Percentiles rank a stretch among this genome's conserved stretches.
phyloP scores from a whole-genome alignment of 2,797 vertebrate genomes.

The Lycodopsis pacificus region DNA sequence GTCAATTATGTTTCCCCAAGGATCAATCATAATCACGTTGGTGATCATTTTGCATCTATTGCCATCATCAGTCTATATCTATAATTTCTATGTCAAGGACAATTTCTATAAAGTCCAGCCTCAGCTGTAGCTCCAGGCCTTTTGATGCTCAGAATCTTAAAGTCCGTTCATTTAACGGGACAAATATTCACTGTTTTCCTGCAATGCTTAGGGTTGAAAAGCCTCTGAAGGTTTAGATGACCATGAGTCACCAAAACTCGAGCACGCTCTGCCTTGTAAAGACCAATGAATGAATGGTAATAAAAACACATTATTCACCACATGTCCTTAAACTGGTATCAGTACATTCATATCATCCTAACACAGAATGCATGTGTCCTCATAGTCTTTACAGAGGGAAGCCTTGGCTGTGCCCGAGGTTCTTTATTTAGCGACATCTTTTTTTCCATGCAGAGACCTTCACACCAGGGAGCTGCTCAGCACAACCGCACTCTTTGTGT shows the following conservation, averaged over 20 bases:
- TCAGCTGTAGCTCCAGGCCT: not conserved
- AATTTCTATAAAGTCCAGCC: not conserved
- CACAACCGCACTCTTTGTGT: not conserved
- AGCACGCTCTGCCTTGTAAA: too few relatives aligned
- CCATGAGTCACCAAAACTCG: not conserved
- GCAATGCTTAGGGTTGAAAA: not conserved
- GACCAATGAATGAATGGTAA: not conserved
- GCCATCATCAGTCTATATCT: not conserved
- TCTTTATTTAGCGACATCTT: constrained; percentile 24
- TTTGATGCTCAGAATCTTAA: not conserved
- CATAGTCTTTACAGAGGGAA: not conserved
- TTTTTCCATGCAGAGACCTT: constrained; percentile 30
- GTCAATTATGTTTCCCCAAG: not conserved
- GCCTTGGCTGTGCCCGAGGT: not conserved
- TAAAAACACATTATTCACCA: not conserved
- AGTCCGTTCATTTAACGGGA: not conserved
- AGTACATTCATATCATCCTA: not conserved
- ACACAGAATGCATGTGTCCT: not conserved
- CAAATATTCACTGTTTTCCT: not conserved
- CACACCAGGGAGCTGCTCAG: constrained; percentile 29
- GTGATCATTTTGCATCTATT: too few relatives aligned
- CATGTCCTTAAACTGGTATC: too few relatives aligned
- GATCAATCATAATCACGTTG: not conserved
- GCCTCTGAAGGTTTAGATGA: not conserved
- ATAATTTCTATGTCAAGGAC: not conserved